Evolutionary conservation across 2,797 vertebrate genomes (phyloP).

Genomic region (Lepus oiostolus): DNA sequence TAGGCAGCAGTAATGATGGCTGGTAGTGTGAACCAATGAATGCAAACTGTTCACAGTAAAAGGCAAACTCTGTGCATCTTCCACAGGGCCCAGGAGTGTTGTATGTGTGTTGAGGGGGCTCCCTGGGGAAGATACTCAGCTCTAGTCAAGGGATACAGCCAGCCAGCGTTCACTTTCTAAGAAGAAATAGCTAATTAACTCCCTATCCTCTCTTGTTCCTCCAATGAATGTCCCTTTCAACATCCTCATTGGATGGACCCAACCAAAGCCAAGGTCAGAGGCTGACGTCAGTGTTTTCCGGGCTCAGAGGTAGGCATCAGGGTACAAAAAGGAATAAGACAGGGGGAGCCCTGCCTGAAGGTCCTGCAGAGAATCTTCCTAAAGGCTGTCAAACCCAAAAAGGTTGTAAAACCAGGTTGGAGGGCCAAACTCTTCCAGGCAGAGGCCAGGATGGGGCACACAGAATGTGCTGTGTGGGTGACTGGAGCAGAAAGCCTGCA

Average conservation of each 20-base stretch:
- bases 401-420: neutral
- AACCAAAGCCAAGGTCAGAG: neutral
- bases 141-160: neutral
- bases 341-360: neutral
- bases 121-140: too few relatives aligned
- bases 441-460: neutral
- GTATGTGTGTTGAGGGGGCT: neutral
- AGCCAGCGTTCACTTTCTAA: neutral
- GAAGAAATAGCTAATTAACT: neutral
- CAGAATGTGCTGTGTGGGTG: neutral
- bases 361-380: neutral
- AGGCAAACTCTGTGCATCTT: too few relatives aligned
- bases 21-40: fast-evolving
- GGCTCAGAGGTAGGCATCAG: neutral
- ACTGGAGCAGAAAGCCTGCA: neutral
- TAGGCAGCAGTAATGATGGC: fast-evolving
- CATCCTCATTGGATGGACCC: neutral
- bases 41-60: neutral
- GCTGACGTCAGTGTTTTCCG: neutral
- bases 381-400: neutral
- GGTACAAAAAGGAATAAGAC: neutral
- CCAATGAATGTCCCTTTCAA: neutral
- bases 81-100: too few relatives aligned
- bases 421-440: neutral
- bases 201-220: neutral